Conservation (phyloP, 2,888 invertebrate species). For the Polyommatus icarus region DNA sequence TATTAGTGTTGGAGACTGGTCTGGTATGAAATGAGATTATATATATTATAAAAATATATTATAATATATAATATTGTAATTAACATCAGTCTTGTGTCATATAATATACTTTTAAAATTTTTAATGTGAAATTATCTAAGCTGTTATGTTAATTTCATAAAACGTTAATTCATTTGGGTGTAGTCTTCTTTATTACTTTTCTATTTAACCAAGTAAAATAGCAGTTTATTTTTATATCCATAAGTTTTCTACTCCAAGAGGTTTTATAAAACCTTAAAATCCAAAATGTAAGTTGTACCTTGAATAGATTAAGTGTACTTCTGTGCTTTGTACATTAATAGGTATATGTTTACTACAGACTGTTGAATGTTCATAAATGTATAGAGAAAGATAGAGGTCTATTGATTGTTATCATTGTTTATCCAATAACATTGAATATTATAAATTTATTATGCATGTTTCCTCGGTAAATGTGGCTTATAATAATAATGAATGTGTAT, state of each 20-base stretch:
- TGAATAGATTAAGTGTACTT: constrained; percentile 52
- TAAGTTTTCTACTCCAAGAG: constrained; percentile 29
- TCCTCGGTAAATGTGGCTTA: constrained; percentile 69
- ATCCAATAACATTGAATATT: constrained; percentile 75
- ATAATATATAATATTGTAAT: not conserved
- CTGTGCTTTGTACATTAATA: constrained; percentile 58
- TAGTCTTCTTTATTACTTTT: constrained; percentile 21
- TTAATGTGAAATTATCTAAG: constrained; percentile 4
- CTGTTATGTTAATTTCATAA: constrained; percentile 5
- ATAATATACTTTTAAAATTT: not conserved
- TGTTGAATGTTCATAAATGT: constrained; percentile 71
- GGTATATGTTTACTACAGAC: constrained; percentile 63
- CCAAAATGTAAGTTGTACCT: constrained; percentile 47
- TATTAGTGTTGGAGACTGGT: not conserved
- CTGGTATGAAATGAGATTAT: not conserved
- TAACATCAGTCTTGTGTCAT: constrained; percentile 24
- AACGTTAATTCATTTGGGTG: not conserved
- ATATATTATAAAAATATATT: constrained; percentile 8
- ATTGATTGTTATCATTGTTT: constrained; percentile 77
- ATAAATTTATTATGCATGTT: constrained; percentile 76
- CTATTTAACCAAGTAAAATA: constrained; percentile 36
- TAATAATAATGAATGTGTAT: constrained; percentile 59
- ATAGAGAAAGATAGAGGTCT: constrained; percentile 69
- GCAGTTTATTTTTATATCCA: constrained; percentile 32
- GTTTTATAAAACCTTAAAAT: constrained; percentile 38